Base-by-base conservation (phyloP, 2,888 invertebrate genomes). In the Cheilosia impressa region DNA sequence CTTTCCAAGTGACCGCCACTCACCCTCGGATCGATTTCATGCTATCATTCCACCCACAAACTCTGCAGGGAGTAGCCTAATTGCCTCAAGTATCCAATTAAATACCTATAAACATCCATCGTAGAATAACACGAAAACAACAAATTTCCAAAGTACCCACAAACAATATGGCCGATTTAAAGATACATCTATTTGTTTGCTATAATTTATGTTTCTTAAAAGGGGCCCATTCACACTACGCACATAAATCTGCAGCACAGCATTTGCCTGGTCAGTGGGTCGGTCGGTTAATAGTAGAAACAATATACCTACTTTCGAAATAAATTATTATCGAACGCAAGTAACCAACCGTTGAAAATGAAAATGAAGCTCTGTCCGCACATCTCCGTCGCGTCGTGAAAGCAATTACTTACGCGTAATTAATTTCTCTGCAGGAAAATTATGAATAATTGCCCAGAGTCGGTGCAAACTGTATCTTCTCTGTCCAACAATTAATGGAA, bases 331-430 rank as follows among this genome's bases (percentile, higher is more conserved):
- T 19, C 34, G 38, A 19, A 45, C 53, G 58, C 66, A 79, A 38
- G 73, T 53, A 60, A 66, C 52, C 79, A 60, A 66, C 52, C 79
- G 52, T 72, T 58, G 52, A 60, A 73, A 73, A 65, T 45, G 72
- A 58, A 79, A 78, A 50, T 27, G n/a, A 19, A 63, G 13, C 55
- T 22, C n/a, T 79, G 38, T 27, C 15, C 62, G 27, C 55, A 63
- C 50, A 47, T 50, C 15, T 60, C 38, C 52, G 38, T 60, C 47
- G 57, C 52, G 38, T 66, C 53, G 57, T 58, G 65, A 50, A 72
- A 65, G 57, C 19, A 68, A 62, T 80, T 75, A 66, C 55, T 53
- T 57, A 75, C 62, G 80, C 68, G 47, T 75, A 68, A 75, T 73
- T 80, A 80, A 68, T 60, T 60, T 58, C 31, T 22, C 15, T 15